Conservation (phyloP, 2,797 vertebrate genomes). For the Phoeniculus purpureus region DNA sequence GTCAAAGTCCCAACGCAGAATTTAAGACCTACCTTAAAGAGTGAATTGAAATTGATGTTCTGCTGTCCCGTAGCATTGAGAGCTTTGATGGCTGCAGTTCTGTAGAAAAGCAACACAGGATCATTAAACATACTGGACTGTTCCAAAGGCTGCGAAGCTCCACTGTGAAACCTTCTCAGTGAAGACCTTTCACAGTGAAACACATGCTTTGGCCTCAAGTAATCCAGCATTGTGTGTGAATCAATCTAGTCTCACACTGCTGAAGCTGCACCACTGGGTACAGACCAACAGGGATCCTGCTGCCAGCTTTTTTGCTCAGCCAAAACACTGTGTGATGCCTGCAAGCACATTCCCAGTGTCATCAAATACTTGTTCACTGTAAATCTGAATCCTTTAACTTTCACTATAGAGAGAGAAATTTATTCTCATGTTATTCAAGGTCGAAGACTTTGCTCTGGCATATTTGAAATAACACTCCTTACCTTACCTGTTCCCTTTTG, state of each 20-base stretch:
- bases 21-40: constrained; percentile 83
- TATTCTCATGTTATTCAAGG: neutral
- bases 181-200: neutral
- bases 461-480: accelerated
- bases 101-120: constrained; percentile 57
- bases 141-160: neutral
- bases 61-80: constrained; percentile 88
- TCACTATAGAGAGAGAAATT: neutral
- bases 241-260: neutral
- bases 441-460: neutral
- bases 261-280: neutral
- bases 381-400: neutral
- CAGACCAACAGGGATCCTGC: neutral
- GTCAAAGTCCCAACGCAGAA: neutral
- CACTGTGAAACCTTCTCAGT: neutral
- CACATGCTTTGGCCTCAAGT: neutral
- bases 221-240: neutral
- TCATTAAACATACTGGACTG: neutral
- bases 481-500: neutral
- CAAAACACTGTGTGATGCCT: accelerated
- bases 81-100: constrained; percentile 87
- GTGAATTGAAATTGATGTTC: constrained; percentile 81
- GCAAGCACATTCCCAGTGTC: neutral
- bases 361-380: neutral
- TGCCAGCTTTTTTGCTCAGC: neutral